Evolutionary conservation across 2,113 vertebrate genomes (phyloP), one percentile per base, ranked within the genome.

Genomic region (Zonotrichia leucophrys): DNA sequence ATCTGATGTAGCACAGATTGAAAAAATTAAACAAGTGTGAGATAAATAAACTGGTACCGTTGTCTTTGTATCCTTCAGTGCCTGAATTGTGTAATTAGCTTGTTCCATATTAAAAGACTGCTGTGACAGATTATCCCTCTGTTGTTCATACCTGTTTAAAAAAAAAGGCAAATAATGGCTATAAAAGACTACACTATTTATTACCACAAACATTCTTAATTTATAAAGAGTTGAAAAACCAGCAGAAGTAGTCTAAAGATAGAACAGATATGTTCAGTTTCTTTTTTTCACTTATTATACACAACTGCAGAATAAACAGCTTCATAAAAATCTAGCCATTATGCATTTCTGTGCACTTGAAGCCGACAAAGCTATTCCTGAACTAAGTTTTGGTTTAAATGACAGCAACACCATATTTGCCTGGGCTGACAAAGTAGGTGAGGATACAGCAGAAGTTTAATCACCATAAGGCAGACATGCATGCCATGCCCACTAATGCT

Each of bases 41-140:
- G 64, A 82, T 41, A 30, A 93, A 92, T 41, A 89, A 53, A 87
- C 15, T 46, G 28, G 44, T 98, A 99, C 99, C 92, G 99, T 99
- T 81, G 99, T 99, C 98, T 99, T 99, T 91, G 99, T 99, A 97
- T 99, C 99, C 97, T 99, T 99, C 73, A 99, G 95, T 24, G 98
- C 97, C 95, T 99, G 99, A 92, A 99, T 99, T n/a, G 99, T 99
- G 89, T 99, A 99, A 97, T 99, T 99, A n/a, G 99, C 96, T 98
- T 99, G 99, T 87, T 99, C 99, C 99, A 99, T 99, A 97, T 99
- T 99, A 95, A 99, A 99, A 5, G 99, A 99, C 97, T 99, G 99
- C 92, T 99, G 99, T 96, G 98, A 98, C 2, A 99, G 98, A 84
- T 99, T 99, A 95, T 99, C 99, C 94, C 98, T 98, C 97, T 99